Base-by-base conservation (phyloP, 2,888 invertebrate species). In the Epirrhoe alternata region DNA sequence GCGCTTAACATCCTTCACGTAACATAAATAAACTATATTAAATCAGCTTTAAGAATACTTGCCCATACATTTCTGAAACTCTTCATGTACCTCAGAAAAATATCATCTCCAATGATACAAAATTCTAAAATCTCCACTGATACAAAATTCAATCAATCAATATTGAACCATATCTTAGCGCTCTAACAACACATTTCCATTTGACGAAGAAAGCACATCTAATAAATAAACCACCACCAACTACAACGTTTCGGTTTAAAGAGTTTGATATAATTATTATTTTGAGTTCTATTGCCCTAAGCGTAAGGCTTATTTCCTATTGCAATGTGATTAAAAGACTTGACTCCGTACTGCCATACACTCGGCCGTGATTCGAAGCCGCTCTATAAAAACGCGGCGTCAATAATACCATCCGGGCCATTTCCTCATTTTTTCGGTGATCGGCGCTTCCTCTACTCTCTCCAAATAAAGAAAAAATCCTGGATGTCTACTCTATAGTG, bases 371-470 rank as follows among this genome's bases (percentile, higher is more conserved):
- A 55, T 31, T 60, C 49, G 55, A 49, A 61, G 42, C 14, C 33
- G 17, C n/a, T 17, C 17, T 56, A 67, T 64, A 64, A 68, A 65
- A 69, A 65, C 62, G 52, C 24, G 53, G 49, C 60, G 65, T 54
- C 65, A 60, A 74, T 69, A 68, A 64, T 69, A 59, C 61, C 63
- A 64, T 71, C 72, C 72, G 72, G 68, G 42, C 49, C 52, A 31
- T 66, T 68, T 69, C 56, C 69, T 69, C 30, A 55, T 66, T 70
- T 74, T 74, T 72, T 69, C 35, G 35, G 65, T 31, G 52, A 63
- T 64, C 52, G 54, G 64, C 58, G 65, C 61, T 66, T 72, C 70
- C 70, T 71, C 57, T 42, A 45, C 42, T n/a, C 16, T 42, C 51
- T 62, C 49, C 35, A 62, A 61, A 68, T 54, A 67, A 53, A 61